Base-by-base conservation (phyloP, 1,140 invertebrate genomes). In the Heliconius eleuchia region DNA sequence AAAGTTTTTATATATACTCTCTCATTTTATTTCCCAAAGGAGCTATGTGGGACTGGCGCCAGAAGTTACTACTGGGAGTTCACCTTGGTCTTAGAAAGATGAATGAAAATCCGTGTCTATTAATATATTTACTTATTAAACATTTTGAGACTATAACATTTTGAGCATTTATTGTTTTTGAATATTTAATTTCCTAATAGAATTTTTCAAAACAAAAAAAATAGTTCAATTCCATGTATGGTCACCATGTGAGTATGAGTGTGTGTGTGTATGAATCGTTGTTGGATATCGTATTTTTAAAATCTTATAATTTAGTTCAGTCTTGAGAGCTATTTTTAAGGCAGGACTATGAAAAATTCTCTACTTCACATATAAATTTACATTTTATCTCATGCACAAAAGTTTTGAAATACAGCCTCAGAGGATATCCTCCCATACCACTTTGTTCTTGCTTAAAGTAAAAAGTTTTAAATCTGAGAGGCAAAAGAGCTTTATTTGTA, bases 371-470 rank as follows among this genome's bases (percentile, higher is more conserved):
- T 46, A 46, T 46, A 60, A 60, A 60, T n/a, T 60, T 60, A 60
- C 19, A 60, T 60, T 60, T 60, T 23, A 37, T 23, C n/a, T 8
- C 57, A 60, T 23, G n/a, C 57, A 60, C n/a, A 27, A 60, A 46
- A 46, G 57, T 66, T 66, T 13, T 27, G 27, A 66, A 66, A 66
- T 66, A 66, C 13, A 8, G 9, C 27, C 23, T 66, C 27, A 66
- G 60, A 66, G 27, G 60, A 11, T 30, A 13, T 30, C 6, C 13
- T 16, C 13, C 60, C 27, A 30, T 30, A 30, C 7, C 60, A 66
- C 27, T 66, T 66, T 30, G 23, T 66, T 9, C 13, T 30, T 66
- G 60, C 60, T 66, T 66, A 66, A 66, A 66, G 60, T 66, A 66
- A 27, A 66, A 66, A 66, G 60, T 66, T 66, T 23, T 66, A 27